Percentiles rank a stretch among this genome's conserved stretches.
Evolutionary conservation across 2,888 invertebrate genomes (phyloP).

Genomic region (Campoplex nolae): DNA sequence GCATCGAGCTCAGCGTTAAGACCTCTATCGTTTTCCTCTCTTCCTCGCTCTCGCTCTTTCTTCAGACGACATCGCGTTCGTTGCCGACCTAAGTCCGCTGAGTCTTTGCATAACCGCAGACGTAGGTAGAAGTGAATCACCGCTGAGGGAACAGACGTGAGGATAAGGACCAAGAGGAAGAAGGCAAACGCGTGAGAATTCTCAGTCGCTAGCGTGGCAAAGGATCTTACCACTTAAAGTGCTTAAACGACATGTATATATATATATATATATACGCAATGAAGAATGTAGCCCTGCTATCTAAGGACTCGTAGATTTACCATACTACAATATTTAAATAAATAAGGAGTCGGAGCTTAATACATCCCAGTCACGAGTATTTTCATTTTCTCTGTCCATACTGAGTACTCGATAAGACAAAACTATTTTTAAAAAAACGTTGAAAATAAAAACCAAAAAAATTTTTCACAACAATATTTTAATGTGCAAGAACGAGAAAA

Average conservation of each 20-base stretch:
- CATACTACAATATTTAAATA: slow-evolving; percentile 19
- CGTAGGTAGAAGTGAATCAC: slow-evolving; percentile 73
- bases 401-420: neutral
- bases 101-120: slow-evolving; percentile 74
- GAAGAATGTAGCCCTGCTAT: slow-evolving; percentile 11
- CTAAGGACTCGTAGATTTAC: slow-evolving; percentile 26
- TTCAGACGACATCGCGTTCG: neutral
- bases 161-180: slow-evolving; percentile 59
- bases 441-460: no score
- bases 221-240: slow-evolving; percentile 50
- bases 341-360: slow-evolving; percentile 4
- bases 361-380: slow-evolving; percentile 21
- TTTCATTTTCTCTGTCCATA: neutral
- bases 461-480: neutral
- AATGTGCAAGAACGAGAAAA: neutral
- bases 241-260: slow-evolving; percentile 9
- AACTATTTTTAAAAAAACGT: neutral
- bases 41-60: slow-evolving; percentile 32
- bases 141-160: slow-evolving; percentile 69
- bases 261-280: slow-evolving; percentile 24
- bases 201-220: slow-evolving; percentile 21
- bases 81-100: slow-evolving; percentile 31
- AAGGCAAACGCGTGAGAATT: slow-evolving; percentile 58
- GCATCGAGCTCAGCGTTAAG: slow-evolving; percentile 48
- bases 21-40: slow-evolving; percentile 34